These are phyloP conservation scores for Sebastes diaconus DNA, from an alignment of 2,797 vertebrate genomes.

Conservation along the genomic window DNA sequence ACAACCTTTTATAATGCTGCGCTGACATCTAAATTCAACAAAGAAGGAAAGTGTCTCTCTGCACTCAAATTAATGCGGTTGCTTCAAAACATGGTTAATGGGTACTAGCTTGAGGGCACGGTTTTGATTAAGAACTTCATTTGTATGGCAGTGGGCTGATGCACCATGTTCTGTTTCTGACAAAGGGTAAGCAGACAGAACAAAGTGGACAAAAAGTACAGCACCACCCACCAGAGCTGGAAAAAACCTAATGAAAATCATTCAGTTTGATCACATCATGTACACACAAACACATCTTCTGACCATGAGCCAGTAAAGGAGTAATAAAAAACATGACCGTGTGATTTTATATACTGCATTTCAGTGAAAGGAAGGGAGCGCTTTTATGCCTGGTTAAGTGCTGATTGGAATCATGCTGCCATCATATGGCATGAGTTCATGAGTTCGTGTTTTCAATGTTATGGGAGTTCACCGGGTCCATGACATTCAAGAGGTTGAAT, in stretches of 20 bases:
- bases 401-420: background rate
- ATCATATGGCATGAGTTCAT: background rate
- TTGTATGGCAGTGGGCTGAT: slow-evolving; percentile 16
- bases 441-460: background rate
- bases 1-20: background rate
- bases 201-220: slow-evolving; percentile 22
- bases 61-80: background rate
- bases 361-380: background rate
- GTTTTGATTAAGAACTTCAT: slow-evolving; percentile 22
- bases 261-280: background rate
- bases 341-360: background rate
- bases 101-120: background rate
- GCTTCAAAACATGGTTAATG: slow-evolving; percentile 7
- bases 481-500: background rate
- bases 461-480: background rate
- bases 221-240: background rate
- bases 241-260: slow-evolving; percentile 31
- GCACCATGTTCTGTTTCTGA: slow-evolving; percentile 18
- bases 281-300: background rate
- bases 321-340: background rate
- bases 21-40: background rate
- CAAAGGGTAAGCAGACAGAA: slow-evolving; percentile 1
- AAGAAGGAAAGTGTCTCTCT: background rate
- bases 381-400: background rate
- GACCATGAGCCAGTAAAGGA: background rate